A percentile compares a stretch with the other conserved stretches of the same genome.
Conservation (phyloP, 2,113 vertebrate species). For the Cynoglossus semilaevis region DNA sequence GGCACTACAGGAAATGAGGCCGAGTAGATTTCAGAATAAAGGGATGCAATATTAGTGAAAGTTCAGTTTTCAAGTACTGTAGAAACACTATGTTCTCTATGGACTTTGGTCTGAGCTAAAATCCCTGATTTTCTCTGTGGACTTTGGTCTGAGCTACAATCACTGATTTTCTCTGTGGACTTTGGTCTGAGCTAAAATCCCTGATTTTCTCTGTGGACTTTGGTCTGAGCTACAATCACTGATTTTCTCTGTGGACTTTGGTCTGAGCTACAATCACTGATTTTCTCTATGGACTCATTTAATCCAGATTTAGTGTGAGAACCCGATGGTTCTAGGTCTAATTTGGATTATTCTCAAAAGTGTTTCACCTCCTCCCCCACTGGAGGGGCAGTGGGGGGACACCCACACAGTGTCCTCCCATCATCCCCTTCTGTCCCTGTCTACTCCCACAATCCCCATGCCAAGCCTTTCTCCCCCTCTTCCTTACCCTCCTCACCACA, state of each 20-base stretch:
- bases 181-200: too few species aligned
- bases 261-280: too few species aligned
- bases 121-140: too few species aligned
- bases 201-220: too few species aligned
- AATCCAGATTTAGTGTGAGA: conserved; percentile 39
- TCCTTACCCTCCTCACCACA: conserved; percentile 11
- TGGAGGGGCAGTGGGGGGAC: conserved; percentile 25
- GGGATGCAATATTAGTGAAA: neutral
- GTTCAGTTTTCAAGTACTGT: too few species aligned
- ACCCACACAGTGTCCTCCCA: conserved; percentile 9
- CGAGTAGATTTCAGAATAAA: conserved; percentile 31
- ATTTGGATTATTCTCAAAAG: conserved; percentile 50
- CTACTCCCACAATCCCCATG: conserved; percentile 6
- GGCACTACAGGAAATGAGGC: conserved; percentile 12
- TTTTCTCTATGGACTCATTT: conserved; percentile 4
- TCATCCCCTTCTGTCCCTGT: conserved; percentile 8
- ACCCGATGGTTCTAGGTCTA: conserved; percentile 37
- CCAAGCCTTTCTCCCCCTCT: conserved; percentile 5
- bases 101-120: too few species aligned
- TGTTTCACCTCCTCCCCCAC: conserved; percentile 42
- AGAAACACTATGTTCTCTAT: too few species aligned
- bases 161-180: too few species aligned
- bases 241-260: too few species aligned
- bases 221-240: too few species aligned
- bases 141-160: too few species aligned